These are phyloP conservation scores for Drosophila nigritarsus DNA, from an alignment of 2,888 invertebrate species.

Conservation along the genomic window DNA sequence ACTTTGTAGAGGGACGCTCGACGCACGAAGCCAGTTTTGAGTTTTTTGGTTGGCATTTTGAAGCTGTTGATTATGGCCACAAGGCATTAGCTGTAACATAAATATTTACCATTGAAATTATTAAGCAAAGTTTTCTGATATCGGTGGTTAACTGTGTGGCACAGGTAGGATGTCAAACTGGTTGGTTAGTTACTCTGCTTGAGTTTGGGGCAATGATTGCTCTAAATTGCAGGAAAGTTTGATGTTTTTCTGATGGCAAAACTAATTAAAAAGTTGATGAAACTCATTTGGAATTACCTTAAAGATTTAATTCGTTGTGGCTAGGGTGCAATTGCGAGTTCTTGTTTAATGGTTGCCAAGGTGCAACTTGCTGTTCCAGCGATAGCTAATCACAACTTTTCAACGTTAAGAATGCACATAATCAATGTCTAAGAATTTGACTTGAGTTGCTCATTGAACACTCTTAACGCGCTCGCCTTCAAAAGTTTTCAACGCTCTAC, in stretches of 20 bases:
- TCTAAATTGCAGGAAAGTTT: slow-evolving; percentile 53
- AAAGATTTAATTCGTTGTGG: slow-evolving; percentile 52
- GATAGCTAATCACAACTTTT: slow-evolving; percentile 54
- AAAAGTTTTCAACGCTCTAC: slow-evolving; percentile 23
- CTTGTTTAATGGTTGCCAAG: slow-evolving; percentile 31
- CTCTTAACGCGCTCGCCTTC: slow-evolving; percentile 34
- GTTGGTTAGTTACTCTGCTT: not conserved
- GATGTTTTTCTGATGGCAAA: slow-evolving; percentile 71
- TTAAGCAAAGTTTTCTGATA: slow-evolving; percentile 70
- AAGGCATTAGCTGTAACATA: slow-evolving; percentile 74
- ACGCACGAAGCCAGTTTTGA: slow-evolving; percentile 50
- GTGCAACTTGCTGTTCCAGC: slow-evolving; percentile 13
- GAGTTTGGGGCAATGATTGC: slow-evolving; percentile 26
- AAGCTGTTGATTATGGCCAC: slow-evolving; percentile 78
- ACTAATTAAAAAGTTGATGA: slow-evolving; percentile 78
- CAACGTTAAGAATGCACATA: slow-evolving; percentile 52
- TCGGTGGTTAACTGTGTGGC: slow-evolving; percentile 26
- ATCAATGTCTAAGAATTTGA: slow-evolving; percentile 63
- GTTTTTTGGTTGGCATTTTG: slow-evolving; percentile 54
- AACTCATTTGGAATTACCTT: slow-evolving; percentile 68
- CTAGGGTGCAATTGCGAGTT: slow-evolving; percentile 9
- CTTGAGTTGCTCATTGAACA: slow-evolving; percentile 58
- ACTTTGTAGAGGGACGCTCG: slow-evolving; percentile 64
- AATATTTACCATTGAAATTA: slow-evolving; percentile 79
- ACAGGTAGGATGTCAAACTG: slow-evolving; percentile 6